These are phyloP conservation scores for Odontamblyopus lacepedii DNA, from an alignment of 2,797 vertebrate genomes.

Conservation along the genomic window DNA sequence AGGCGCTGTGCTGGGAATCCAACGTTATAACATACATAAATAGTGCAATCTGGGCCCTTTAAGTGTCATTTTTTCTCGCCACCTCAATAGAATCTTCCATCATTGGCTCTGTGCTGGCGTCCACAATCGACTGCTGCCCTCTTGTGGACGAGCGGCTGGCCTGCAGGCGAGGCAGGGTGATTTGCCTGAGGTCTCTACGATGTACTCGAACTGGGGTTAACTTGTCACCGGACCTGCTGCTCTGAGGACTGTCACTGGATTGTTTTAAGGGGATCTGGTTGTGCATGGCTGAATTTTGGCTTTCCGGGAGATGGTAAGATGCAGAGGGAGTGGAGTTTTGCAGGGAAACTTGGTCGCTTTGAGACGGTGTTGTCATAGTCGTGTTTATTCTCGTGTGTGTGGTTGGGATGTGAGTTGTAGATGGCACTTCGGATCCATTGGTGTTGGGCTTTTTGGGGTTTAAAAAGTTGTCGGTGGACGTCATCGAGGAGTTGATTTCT, in stretches of 20 bases:
- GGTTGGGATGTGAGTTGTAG: conserved; percentile 23
- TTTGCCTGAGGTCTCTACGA: conserved; percentile 79
- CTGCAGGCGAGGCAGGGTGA: conserved; percentile 71
- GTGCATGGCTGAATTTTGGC: conserved; percentile 9
- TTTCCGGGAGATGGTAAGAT: conserved; percentile 22
- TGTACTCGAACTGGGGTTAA: conserved; percentile 76
- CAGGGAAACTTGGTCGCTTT: conserved; percentile 5
- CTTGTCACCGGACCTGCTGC: conserved; percentile 15
- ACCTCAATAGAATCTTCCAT: conserved; percentile 82
- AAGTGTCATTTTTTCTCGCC: conserved; percentile 55
- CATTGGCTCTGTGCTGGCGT: conserved; percentile 56
- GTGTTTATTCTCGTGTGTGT: conserved; percentile 47
- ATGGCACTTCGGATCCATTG: conserved; percentile 22
- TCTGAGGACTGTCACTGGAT: conserved; percentile 1
- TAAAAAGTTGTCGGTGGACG: conserved; percentile 41
- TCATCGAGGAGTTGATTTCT: conserved; percentile 60
- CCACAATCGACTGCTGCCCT: conserved; percentile 61
- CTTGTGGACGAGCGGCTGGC: conserved; percentile 45
- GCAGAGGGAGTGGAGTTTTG: conserved; percentile 19
- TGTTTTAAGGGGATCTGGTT: conserved; percentile 14
- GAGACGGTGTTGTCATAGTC: conserved; percentile 16
- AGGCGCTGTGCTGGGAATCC: no score
- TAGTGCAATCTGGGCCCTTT: no score
- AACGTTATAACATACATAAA: no score
- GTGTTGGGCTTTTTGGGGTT: conserved; percentile 15